phyloP scores from a whole-genome alignment of 1,140 invertebrate species.

The Antheraea pernyi region DNA sequence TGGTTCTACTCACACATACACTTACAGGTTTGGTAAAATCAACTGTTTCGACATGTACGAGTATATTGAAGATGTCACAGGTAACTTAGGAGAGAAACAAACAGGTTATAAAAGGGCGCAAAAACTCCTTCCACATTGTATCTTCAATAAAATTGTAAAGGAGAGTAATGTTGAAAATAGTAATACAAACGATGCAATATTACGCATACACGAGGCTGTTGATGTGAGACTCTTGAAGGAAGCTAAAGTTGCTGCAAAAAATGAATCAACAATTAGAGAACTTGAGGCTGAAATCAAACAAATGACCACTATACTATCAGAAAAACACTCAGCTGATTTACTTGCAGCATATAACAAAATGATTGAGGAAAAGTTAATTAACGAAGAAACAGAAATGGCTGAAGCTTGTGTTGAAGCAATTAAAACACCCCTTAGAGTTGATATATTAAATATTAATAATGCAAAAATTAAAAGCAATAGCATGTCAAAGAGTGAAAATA shows the following conservation, averaged over 20 bases:
- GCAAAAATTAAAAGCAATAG: slow-evolving; percentile 42
- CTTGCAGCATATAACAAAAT: slow-evolving; percentile 50
- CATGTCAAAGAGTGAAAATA: slow-evolving; percentile 38
- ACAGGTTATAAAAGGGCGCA: slow-evolving; percentile 64
- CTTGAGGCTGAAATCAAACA: slow-evolving; percentile 70
- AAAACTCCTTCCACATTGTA: slow-evolving; percentile 47
- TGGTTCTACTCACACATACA: slow-evolving; percentile 80
- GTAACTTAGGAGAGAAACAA: slow-evolving; percentile 72
- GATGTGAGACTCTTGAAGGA: slow-evolving; percentile 60
- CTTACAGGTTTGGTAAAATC: slow-evolving; percentile 78
- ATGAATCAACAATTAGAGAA: slow-evolving; percentile 64
- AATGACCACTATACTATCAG: slow-evolving; percentile 65
- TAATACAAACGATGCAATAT: slow-evolving; percentile 60
- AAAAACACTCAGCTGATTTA: slow-evolving; percentile 58
- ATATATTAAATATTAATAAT: slow-evolving; percentile 57
- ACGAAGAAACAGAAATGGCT: slow-evolving; percentile 61
- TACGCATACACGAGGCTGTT: slow-evolving; percentile 66
- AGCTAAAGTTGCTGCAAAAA: slow-evolving; percentile 64
- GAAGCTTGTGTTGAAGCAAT: slow-evolving; percentile 63
- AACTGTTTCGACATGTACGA: slow-evolving; percentile 73
- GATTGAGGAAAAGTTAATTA: slow-evolving; percentile 48
- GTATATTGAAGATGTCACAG: slow-evolving; percentile 70
- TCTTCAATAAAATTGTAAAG: slow-evolving; percentile 65
- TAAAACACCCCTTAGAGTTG: slow-evolving; percentile 43
- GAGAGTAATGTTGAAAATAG: slow-evolving; percentile 65